Base-by-base conservation (phyloP, 2,888 invertebrate genomes). In the Hydropsyche betteni region DNA sequence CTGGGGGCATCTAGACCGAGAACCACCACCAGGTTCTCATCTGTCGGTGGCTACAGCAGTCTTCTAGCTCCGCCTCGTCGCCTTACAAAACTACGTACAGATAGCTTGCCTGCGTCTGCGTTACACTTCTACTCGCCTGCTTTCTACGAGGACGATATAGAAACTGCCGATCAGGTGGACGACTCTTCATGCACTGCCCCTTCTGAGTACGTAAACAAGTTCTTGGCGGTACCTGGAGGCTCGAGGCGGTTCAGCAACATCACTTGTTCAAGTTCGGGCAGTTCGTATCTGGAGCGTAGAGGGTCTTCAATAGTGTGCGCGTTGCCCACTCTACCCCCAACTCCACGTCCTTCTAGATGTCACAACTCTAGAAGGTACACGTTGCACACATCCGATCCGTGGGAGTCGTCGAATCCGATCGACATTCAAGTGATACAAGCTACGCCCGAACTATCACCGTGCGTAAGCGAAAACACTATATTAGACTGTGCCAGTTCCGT, bases 181-280 rank as follows among this genome's bases (percentile, higher is more conserved):
- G 80, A 88, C 86, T 79, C 83, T 75, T 77, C 84, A 78, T 80
- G 81, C 74, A 74, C 83, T 79, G 81, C 82, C 72, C 81, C 81
- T 79, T 82, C 82, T 72, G 81, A 82, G 75, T 82, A 82, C 77
- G 85, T 85, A 81, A 84, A 83, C 77, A 83, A 83, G 53, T 83
- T 84, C 79, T 82, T 86, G 76, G 83, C 84, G 77, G 85, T 86
- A 77, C 86, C 86, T 70, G 81, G 83, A 80, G 85, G 86, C 74
- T 85, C 89, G 8, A 84, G 94, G 61, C 89, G 94, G 68, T 89
- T 92, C 81, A 94, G 94, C 83, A 94, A 93, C 80, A 92, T 93
- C 81, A 94, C 94, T 44, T 94, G 94, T 84, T 94, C 94, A 80
- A 94, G 94, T 82, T 93, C 94, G 52, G 94, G 93, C 76, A 94